A percentile compares a stretch with the other conserved stretches of the same genome.
Conservation (phyloP, 2,888 invertebrate genomes). For the Diplolepis rosae region DNA sequence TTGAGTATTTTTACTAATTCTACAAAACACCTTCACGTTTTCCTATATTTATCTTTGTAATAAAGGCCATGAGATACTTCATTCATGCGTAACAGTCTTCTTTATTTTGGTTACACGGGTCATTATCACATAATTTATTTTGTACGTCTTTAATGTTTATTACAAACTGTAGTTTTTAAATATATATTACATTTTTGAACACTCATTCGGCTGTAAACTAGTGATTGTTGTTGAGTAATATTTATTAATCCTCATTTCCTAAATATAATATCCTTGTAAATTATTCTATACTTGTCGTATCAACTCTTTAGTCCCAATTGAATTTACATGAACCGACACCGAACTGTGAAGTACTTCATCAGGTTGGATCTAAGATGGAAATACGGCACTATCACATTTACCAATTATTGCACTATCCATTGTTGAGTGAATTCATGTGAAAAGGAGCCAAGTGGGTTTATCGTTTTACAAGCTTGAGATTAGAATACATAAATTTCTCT, state of each 20-base stretch:
- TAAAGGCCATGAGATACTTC: no score
- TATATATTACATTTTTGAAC: no score
- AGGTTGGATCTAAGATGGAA: constrained; percentile 9
- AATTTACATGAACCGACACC: constrained; percentile 12
- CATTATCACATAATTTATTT: no score
- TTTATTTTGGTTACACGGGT: no score
- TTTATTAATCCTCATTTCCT: background rate
- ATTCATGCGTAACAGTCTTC: no score
- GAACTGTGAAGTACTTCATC: constrained; percentile 26
- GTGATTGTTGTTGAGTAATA: no score
- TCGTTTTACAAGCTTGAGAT: constrained; percentile 14
- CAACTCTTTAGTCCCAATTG: background rate
- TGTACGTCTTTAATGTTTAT: no score
- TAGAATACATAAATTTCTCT: constrained; percentile 7
- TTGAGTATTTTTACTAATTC: no score
- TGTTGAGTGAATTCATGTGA: constrained; percentile 22
- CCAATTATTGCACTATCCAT: constrained; percentile 12
- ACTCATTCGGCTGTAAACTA: no score
- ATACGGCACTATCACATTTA: constrained; percentile 17
- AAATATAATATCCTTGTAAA: background rate
- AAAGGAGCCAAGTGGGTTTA: constrained; percentile 27
- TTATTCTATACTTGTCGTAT: background rate
- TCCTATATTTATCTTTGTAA: no score
- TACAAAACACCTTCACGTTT: no score
- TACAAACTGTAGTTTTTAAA: no score